A percentile compares a stretch with the other conserved stretches of the same genome.
phyloP scores from a whole-genome alignment of 2,888 invertebrate genomes.

The Melipona bicolor region DNA sequence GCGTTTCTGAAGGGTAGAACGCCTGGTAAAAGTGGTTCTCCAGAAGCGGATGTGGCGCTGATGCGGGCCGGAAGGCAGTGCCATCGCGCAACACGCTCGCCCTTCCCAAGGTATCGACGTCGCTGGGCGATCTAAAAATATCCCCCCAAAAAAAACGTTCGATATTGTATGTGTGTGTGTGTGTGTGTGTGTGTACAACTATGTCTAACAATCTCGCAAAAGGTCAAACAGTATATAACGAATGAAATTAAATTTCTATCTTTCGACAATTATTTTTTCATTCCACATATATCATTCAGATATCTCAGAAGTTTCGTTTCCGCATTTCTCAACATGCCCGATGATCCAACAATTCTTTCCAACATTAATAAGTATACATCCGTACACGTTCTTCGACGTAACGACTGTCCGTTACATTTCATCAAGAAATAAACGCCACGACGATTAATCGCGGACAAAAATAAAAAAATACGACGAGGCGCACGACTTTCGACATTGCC shows the following conservation, averaged over 20 bases:
- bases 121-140: slow-evolving; percentile 79
- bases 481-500: background rate
- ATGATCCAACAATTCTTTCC: too few species aligned
- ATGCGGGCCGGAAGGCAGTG: slow-evolving; percentile 85
- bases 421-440: background rate
- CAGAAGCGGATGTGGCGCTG: slow-evolving; percentile 86
- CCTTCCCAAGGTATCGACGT: slow-evolving; percentile 83
- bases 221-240: background rate
- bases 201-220: background rate
- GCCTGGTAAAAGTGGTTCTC: slow-evolving; percentile 82
- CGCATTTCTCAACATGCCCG: too few species aligned
- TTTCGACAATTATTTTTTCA: background rate
- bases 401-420: background rate
- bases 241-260: background rate
- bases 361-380: too few species aligned
- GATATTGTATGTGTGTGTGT: background rate
- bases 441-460: background rate
- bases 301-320: too few species aligned
- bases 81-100: slow-evolving; percentile 89
- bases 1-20: slow-evolving; percentile 79
- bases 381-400: too few species aligned
- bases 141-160: background rate
- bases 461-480: slow-evolving; percentile 3
- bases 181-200: background rate
- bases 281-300: too few species aligned